phyloP scores from a whole-genome alignment of 2,888 invertebrate genomes.

The Cerceris ruficornis region DNA sequence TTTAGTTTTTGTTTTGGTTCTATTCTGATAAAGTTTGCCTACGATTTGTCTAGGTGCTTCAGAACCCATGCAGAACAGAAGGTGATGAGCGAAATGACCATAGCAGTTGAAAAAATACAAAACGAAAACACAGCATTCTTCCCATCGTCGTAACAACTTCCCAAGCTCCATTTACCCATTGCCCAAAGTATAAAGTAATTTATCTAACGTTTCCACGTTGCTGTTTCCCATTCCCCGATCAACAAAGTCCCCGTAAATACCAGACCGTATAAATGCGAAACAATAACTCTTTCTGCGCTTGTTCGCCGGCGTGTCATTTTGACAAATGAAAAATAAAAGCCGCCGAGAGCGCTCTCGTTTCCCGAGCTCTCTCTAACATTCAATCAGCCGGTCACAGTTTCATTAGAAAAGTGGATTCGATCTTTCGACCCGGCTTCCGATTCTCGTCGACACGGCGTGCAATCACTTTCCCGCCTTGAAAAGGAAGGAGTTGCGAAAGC shows the following conservation, averaged over 20 bases:
- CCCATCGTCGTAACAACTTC: too few species aligned
- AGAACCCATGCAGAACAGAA: too few species aligned
- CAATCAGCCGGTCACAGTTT: not conserved
- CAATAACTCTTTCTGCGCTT: not conserved
- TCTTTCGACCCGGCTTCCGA: not conserved
- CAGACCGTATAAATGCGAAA: not conserved
- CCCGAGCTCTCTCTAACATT: not conserved
- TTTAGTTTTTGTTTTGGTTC: too few species aligned
- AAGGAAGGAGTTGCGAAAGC: not conserved
- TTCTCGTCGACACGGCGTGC: not conserved
- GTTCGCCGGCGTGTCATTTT: not conserved
- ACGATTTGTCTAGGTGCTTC: too few species aligned
- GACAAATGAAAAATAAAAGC: not conserved
- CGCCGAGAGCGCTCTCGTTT: not conserved
- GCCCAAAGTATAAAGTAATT: too few species aligned
- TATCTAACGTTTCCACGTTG: too few species aligned
- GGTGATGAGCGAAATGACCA: too few species aligned
- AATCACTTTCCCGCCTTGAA: not conserved
- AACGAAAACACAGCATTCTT: too few species aligned
- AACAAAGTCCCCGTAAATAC: not conserved
- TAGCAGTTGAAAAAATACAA: too few species aligned
- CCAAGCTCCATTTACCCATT: too few species aligned
- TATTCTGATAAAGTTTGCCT: too few species aligned
- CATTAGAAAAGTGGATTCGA: constrained; percentile 7
- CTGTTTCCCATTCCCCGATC: too few species aligned